phyloP scores from a whole-genome alignment of 2,888 invertebrate genomes.

The Anthophora plumipes region DNA sequence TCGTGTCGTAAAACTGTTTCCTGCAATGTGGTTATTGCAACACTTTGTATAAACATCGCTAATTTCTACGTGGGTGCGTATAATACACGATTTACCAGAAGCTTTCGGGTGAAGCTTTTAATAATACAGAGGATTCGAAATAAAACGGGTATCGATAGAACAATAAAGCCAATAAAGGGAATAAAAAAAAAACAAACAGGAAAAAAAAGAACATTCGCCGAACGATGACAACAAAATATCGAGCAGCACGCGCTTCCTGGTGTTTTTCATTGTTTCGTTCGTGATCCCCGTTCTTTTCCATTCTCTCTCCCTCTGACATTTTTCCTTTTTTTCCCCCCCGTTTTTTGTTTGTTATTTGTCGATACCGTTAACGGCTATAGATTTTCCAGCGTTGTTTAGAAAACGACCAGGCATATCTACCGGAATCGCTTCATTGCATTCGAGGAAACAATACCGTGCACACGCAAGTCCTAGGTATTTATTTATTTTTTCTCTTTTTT shows the following conservation, averaged over 20 bases:
- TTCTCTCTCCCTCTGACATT: neutral
- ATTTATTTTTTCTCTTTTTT: neutral
- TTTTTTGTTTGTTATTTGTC: neutral
- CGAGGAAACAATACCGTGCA: conserved; percentile 29
- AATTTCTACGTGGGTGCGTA: neutral
- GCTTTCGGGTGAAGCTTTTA: neutral
- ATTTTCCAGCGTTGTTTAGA: conserved; percentile 43
- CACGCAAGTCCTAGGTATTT: conserved; percentile 19
- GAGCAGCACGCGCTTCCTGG: conserved; percentile 22
- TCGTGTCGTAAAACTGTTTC: neutral
- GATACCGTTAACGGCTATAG: conserved; percentile 39
- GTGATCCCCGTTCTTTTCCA: neutral
- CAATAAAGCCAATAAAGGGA: conserved; percentile 19
- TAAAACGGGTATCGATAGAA: conserved; percentile 7
- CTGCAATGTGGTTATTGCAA: too few relatives aligned
- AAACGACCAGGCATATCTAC: conserved; percentile 33
- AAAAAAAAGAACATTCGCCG: neutral
- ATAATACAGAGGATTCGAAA: neutral
- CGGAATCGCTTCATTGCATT: conserved; percentile 34
- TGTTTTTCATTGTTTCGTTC: conserved; percentile 50
- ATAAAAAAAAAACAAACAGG: too few relatives aligned
- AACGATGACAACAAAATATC: conserved; percentile 50
- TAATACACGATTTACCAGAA: neutral
- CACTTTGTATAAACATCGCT: too few relatives aligned
- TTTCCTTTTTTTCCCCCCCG: neutral